Percentiles rank a stretch among this genome's conserved stretches.
Conservation (phyloP, 2,797 vertebrate species). For the Rhodeus uyekii region DNA sequence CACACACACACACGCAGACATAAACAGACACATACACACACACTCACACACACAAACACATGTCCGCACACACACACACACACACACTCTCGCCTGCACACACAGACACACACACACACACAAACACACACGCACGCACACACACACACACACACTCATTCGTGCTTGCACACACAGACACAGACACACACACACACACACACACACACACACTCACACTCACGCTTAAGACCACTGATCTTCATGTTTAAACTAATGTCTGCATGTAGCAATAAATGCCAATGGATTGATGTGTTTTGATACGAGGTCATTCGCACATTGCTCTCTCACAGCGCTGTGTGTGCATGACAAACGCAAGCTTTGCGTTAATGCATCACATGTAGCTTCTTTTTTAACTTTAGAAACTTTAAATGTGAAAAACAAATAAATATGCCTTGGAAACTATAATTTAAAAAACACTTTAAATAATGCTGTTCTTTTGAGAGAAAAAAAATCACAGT, state of each 20-base stretch:
- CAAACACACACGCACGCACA: neutral
- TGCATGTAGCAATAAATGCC: neutral
- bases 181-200: neutral
- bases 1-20: neutral
- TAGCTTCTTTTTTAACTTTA: neutral
- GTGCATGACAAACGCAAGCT: neutral
- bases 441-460: neutral
- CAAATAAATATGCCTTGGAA: neutral
- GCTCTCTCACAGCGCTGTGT: neutral
- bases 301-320: neutral
- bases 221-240: neutral
- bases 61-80: neutral
- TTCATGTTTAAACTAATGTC: neutral
- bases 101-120: neutral
- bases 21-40: neutral
- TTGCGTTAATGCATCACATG: neutral
- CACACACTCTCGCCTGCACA: neutral
- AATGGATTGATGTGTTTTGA: neutral
- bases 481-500: neutral
- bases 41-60: too few relatives aligned
- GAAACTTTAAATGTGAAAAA: neutral
- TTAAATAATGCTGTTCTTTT: neutral
- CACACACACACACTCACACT: neutral
- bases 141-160: too few relatives aligned
- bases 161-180: too few relatives aligned